These are phyloP conservation scores for Leucopsar rothschildi DNA, from an alignment of 2,113 vertebrate species.

Conservation along the genomic window DNA sequence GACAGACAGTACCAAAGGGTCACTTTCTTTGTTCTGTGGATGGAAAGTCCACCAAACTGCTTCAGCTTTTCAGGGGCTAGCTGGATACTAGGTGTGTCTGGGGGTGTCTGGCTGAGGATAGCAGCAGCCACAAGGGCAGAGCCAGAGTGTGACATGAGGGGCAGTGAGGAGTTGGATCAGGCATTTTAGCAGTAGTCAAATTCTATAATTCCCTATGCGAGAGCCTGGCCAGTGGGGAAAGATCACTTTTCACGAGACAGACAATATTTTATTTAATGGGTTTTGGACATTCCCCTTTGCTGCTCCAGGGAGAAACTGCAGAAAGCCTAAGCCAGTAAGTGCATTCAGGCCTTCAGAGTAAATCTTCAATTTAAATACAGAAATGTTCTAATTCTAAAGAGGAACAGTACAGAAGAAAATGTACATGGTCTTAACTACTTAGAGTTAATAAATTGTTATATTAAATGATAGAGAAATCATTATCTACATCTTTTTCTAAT, in stretches of 20 bases:
- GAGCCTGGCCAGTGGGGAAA: neutral
- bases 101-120: neutral
- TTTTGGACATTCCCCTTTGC: neutral
- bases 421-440: slow-evolving; percentile 17
- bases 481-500: slow-evolving; percentile 67
- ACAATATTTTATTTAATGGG: neutral
- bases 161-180: neutral
- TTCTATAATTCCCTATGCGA: neutral
- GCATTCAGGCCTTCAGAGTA: neutral
- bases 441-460: slow-evolving; percentile 46
- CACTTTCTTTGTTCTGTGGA: neutral
- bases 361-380: neutral
- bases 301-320: slow-evolving; percentile 25
- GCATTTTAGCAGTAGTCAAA: neutral
- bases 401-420: slow-evolving; percentile 8
- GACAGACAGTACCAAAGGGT: neutral
- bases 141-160: neutral
- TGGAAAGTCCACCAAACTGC: neutral
- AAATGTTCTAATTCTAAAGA: neutral
- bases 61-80: neutral
- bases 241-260: neutral
- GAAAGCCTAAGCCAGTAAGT: neutral
- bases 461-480: slow-evolving; percentile 48
- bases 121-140: neutral
- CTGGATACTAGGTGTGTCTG: rapidly evolving